Percentiles rank a stretch among this genome's conserved stretches.
phyloP scores from a whole-genome alignment of 2,797 vertebrate species.

The Melanogrammus aeglefinus region DNA sequence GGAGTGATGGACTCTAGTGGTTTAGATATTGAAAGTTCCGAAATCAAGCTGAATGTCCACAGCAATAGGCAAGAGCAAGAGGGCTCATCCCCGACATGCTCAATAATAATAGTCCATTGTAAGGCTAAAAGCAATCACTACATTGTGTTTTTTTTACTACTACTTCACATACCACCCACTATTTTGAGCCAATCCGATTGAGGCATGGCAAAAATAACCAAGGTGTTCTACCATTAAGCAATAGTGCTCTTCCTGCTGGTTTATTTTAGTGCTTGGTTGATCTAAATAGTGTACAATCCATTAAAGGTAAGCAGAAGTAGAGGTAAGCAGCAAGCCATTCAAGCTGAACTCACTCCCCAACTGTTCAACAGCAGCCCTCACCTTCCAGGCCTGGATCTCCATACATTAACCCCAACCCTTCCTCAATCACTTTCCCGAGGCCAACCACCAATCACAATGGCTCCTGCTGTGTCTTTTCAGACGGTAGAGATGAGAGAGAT shows the following conservation, averaged over 20 bases:
- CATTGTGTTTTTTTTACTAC: not conserved
- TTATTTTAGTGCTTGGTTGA: not conserved
- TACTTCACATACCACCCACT: not conserved
- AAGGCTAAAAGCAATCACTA: not conserved
- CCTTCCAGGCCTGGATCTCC: not conserved
- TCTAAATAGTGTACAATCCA: not conserved
- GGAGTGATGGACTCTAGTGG: not conserved
- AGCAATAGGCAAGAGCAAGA: not conserved
- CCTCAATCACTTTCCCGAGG: slow-evolving; percentile 39
- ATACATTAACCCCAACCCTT: slow-evolving; percentile 14
- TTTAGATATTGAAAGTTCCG: not conserved
- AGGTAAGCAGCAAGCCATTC: too few relatives aligned
- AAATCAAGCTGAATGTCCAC: not conserved
- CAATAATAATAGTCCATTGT: not conserved
- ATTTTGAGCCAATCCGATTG: not conserved
- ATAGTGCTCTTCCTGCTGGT: not conserved
- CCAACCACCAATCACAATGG: slow-evolving; percentile 69
- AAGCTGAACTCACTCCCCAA: not conserved
- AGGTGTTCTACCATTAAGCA: not conserved
- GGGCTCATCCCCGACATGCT: not conserved
- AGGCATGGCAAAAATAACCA: not conserved
- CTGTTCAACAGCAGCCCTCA: not conserved
- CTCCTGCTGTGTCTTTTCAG: slow-evolving; percentile 82
- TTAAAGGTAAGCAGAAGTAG: not conserved
- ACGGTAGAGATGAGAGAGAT: slow-evolving; percentile 96